phyloP scores from a whole-genome alignment of 2,888 invertebrate genomes.

The Megastigmus dorsalis region DNA sequence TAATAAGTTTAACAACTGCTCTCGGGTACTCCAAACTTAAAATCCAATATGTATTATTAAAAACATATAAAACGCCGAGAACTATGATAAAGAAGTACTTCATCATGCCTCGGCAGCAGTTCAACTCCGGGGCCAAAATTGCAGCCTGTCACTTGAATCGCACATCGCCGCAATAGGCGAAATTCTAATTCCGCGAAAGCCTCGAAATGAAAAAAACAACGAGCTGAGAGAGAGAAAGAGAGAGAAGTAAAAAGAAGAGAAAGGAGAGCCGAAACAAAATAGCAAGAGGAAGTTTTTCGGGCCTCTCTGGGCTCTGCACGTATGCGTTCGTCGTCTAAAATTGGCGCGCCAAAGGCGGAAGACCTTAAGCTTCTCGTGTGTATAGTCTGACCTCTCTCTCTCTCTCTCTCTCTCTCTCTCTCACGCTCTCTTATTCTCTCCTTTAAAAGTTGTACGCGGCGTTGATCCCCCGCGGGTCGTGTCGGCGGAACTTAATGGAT shows the following conservation, averaged over 20 bases:
- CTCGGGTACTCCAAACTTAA: background rate
- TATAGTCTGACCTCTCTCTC: constrained; percentile 14
- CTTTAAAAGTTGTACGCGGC: too few species aligned
- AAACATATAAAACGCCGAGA: constrained; percentile 25
- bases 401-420: too few species aligned
- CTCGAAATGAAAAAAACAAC: constrained; percentile 50
- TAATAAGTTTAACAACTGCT: too few species aligned
- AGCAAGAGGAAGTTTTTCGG: background rate
- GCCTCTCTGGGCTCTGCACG: too few species aligned
- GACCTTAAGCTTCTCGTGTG: constrained; percentile 6
- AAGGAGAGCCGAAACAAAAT: background rate
- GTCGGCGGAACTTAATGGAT: constrained; percentile 15
- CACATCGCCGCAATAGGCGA: constrained; percentile 2
- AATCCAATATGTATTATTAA: constrained; percentile 33
- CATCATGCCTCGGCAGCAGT: constrained; percentile 7
- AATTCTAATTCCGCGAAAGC: constrained; percentile 44
- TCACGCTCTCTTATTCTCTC: too few species aligned
- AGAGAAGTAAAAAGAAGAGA: too few species aligned
- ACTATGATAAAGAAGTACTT: constrained; percentile 33
- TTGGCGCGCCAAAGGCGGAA: constrained; percentile 41
- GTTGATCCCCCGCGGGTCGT: constrained; percentile 13
- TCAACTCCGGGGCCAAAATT: constrained; percentile 18
- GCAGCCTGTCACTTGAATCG: constrained; percentile 29
- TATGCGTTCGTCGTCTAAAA: constrained; percentile 17
- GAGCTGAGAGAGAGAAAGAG: constrained; percentile 44